Percentiles rank a stretch among this genome's conserved stretches.
These are phyloP conservation scores for Homalodisca vitripennis DNA, from an alignment of 1,140 invertebrate species.

Conservation along the genomic window DNA sequence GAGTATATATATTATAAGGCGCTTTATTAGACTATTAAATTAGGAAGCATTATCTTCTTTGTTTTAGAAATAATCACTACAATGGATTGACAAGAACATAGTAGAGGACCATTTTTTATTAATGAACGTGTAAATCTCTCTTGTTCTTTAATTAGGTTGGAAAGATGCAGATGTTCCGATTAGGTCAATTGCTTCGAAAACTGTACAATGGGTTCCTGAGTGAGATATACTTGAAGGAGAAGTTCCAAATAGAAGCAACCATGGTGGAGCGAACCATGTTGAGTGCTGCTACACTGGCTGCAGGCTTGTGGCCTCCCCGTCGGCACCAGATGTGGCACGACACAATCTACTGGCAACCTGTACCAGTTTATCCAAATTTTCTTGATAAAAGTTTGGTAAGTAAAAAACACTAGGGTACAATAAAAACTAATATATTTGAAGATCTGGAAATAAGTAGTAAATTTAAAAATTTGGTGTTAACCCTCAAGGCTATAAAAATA, in stretches of 20 bases:
- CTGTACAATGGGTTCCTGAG: constrained; percentile 13
- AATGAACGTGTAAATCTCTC: too few relatives aligned
- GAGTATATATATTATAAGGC: too few relatives aligned
- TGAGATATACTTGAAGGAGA: background rate
- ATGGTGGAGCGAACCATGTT: constrained; percentile 1
- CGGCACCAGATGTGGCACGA: constrained; percentile 68
- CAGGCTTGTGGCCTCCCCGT: constrained; percentile 77
- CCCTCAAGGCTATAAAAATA: too few relatives aligned
- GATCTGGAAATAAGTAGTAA: too few relatives aligned
- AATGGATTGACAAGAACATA: too few relatives aligned
- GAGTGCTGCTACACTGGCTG: constrained; percentile 76
- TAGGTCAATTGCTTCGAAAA: background rate
- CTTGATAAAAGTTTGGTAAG: constrained; percentile 13
- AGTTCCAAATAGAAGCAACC: background rate
- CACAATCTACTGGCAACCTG: constrained; percentile 79
- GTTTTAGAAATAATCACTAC: too few relatives aligned
- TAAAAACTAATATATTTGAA: too few relatives aligned
- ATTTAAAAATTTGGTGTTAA: too few relatives aligned
- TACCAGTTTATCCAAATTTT: constrained; percentile 53
- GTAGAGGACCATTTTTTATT: too few relatives aligned
- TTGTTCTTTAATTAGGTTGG: background rate
- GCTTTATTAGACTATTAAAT: too few relatives aligned
- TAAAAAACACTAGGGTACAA: too few relatives aligned
- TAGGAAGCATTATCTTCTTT: too few relatives aligned
- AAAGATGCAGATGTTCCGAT: constrained; percentile 7